Conservation (phyloP, 2,797 vertebrate genomes). For the Neopelma chrysocephalum region DNA sequence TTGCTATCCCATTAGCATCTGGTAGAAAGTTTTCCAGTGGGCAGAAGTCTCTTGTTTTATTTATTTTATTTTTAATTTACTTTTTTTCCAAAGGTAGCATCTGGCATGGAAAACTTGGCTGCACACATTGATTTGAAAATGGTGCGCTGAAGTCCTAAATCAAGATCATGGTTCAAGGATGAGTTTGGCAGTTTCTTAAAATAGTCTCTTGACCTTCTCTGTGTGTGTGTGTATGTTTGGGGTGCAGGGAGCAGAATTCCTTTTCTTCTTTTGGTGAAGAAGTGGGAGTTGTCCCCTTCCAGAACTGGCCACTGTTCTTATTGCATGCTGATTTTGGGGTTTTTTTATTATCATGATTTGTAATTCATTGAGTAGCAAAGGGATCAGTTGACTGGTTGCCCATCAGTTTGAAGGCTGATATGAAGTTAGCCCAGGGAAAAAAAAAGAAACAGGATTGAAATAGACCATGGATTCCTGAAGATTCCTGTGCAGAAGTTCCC, state of each 20-base stretch:
- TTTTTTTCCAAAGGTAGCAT: constrained; percentile 34
- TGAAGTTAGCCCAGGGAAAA: neutral
- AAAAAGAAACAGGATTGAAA: neutral
- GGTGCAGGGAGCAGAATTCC: constrained; percentile 56
- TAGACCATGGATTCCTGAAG: neutral
- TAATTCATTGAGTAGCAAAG: constrained; percentile 53
- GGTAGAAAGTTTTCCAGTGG: constrained; percentile 58
- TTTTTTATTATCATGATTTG: neutral
- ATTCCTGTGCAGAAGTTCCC: constrained; percentile 19
- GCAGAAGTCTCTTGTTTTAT: constrained; percentile 9
- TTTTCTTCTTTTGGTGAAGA: constrained; percentile 37
- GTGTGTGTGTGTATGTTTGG: constrained; percentile 57
- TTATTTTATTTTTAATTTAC: neutral
- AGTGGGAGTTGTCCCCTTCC: neutral
- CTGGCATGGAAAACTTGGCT: constrained; percentile 50
- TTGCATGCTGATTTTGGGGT: constrained; percentile 16
- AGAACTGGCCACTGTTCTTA: constrained; percentile 50
- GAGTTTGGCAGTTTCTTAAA: constrained; percentile 65
- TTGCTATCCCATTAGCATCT: constrained; percentile 71
- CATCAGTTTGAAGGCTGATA: constrained; percentile 13
- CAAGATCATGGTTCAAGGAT: constrained; percentile 68
- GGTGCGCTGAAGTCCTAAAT: constrained; percentile 48
- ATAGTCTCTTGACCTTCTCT: constrained; percentile 60
- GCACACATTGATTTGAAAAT: constrained; percentile 51
- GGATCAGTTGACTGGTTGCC: constrained; percentile 19